Evolutionary conservation across 1,140 invertebrate species (phyloP).

Genomic region (Laupala kohalensis): DNA sequence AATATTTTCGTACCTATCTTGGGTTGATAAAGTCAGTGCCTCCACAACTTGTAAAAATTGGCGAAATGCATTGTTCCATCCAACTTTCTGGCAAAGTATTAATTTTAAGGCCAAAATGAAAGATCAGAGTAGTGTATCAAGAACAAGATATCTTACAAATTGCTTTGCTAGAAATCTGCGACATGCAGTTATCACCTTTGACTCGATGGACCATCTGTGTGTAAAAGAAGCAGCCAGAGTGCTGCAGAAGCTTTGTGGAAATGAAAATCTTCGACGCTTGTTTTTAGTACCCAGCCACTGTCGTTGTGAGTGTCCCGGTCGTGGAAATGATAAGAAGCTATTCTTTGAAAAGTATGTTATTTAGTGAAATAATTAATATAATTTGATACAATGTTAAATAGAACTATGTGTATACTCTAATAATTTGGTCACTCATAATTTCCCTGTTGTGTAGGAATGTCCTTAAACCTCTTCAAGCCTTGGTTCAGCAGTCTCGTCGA

Average conservation of each 20-base stretch:
- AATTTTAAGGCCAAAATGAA: constrained; percentile 28
- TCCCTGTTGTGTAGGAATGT: constrained; percentile 8
- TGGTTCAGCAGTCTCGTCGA: constrained; percentile 16
- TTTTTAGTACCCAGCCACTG: constrained; percentile 29
- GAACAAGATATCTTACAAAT: constrained; percentile 28
- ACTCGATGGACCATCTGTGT: constrained; percentile 28
- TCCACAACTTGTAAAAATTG: constrained; percentile 46
- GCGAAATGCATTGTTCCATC: constrained; percentile 45
- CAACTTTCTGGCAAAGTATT: constrained; percentile 39
- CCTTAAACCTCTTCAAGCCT: constrained; percentile 24
- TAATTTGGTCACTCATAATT: background rate
- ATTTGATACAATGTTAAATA: background rate
- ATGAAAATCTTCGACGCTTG: constrained; percentile 26
- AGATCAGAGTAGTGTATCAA: constrained; percentile 29
- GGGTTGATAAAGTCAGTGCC: constrained; percentile 38
- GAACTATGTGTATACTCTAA: background rate
- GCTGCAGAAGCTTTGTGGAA: constrained; percentile 19
- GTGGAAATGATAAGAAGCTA: background rate
- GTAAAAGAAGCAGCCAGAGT: constrained; percentile 24
- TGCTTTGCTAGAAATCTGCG: constrained; percentile 32
- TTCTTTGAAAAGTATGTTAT: constrained; percentile 5
- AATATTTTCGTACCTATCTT: constrained; percentile 43
- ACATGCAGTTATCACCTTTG: constrained; percentile 29
- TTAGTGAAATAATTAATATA: background rate
- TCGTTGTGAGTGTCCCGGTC: constrained; percentile 20